Conservation (phyloP, 2,113 vertebrate genomes). For the Hiodon alosoides region DNA sequence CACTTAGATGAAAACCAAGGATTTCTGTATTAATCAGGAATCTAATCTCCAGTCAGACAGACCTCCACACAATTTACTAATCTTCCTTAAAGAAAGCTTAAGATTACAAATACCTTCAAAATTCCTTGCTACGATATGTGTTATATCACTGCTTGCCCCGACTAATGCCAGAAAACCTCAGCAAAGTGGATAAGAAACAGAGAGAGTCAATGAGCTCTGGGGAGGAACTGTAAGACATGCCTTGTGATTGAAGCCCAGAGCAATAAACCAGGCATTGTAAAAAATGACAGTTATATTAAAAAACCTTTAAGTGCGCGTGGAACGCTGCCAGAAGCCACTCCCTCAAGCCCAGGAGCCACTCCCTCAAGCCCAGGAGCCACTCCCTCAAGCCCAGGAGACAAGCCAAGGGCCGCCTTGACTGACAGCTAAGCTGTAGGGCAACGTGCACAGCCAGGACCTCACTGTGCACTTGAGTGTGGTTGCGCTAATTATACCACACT, state of each 20-base stretch:
- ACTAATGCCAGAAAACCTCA: too few relatives aligned
- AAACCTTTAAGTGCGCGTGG: background rate
- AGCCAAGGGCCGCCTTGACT: too few relatives aligned
- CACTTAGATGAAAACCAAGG: background rate
- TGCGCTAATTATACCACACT: too few relatives aligned
- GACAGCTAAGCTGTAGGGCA: too few relatives aligned
- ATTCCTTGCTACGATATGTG: background rate
- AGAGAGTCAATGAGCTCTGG: too few relatives aligned
- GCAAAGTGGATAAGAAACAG: too few relatives aligned
- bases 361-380: too few relatives aligned
- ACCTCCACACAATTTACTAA: background rate
- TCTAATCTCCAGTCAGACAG: background rate
- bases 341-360: too few relatives aligned
- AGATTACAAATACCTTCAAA: background rate
- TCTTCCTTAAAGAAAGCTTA: conserved; percentile 11
- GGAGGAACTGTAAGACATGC: background rate
- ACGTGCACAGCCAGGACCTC: too few relatives aligned
- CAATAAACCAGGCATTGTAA: background rate
- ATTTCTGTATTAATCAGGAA: conserved; percentile 7
- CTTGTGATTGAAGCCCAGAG: background rate
- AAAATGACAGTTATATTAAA: background rate
- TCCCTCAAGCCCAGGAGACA: too few relatives aligned
- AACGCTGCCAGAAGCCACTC: too few relatives aligned
- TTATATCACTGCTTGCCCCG: background rate
- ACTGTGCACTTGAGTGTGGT: too few relatives aligned